Base-by-base conservation (phyloP, 2,113 vertebrate genomes). In the Acanthisitta chloris region DNA sequence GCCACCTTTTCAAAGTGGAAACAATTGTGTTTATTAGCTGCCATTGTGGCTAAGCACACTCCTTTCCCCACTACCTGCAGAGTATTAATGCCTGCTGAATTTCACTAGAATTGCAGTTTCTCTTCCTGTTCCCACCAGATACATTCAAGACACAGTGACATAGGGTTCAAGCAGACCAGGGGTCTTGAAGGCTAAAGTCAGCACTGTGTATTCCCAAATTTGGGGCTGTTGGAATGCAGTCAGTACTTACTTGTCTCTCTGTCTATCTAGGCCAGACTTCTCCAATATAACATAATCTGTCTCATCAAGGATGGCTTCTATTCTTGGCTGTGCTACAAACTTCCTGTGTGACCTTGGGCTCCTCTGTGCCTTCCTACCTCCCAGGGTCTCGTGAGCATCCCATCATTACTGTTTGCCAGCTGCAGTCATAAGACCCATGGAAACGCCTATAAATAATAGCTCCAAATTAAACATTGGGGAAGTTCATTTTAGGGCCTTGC, bases 361-460 rank as follows among this genome's bases (percentile, higher is more conserved):
- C 36, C 54, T 80, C n/a, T 67, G 57, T 67, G 66, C 82, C 54
- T 92, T 82, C 82, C 64, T 48, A 71, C 80, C 77, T 94, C 54
- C 18, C 73, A 59, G 73, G 48, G 34, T 95, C 87, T 94, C 9
- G 0, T 85, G 70, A 97, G 94, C 84, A 91, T 79, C 89, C 88
- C 87, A 49, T 94, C 76, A 24, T 66, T 83, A 46, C 66, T 81
- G 90, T 89, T 95, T 95, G 82, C 92, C 89, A 81, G 76, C 87
- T 96, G 91, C 81, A 86, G 69, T 48, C 79, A 17, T 34, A 52
- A 89, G 83, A 79, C 89, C 94, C 45, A 33, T 93, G 94, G 92
- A 96, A 96, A 89, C 58, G 43, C 67, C 79, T 96, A 29, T 94
- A 95, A 94, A 97, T 87, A 96, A 90, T 82, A 86, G 64, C 87